Percentiles rank a stretch among this genome's conserved stretches.
These are phyloP conservation scores for Pyrrhia umbra DNA, from an alignment of 2,888 invertebrate species.

Conservation along the genomic window DNA sequence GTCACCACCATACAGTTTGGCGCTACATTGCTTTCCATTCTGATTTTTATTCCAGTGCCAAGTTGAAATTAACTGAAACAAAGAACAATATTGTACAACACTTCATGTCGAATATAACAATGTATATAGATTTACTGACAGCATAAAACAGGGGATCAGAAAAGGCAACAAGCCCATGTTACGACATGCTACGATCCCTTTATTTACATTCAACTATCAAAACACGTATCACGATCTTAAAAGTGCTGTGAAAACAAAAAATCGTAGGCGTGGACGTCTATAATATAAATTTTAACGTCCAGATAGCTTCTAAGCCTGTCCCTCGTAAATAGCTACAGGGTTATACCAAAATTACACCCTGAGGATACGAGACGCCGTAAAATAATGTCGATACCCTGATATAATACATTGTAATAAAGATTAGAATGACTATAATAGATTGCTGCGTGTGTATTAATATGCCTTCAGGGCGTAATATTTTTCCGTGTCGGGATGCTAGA, in stretches of 20 bases:
- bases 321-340: conserved; percentile 79
- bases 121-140: not conserved
- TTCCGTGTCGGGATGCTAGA: conserved; percentile 46
- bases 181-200: conserved; percentile 4
- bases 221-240: conserved; percentile 36
- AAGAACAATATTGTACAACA: not conserved
- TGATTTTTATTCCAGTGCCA: conserved; percentile 9
- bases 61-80: conserved; percentile 55
- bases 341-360: conserved; percentile 79
- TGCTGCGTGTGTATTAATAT: conserved; percentile 70
- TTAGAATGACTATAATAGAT: conserved; percentile 75
- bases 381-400: conserved; percentile 75
- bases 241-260: conserved; percentile 53
- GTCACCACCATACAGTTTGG: conserved; percentile 83
- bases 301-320: conserved; percentile 80
- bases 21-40: conserved; percentile 75
- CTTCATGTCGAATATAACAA: not conserved
- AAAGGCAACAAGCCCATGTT: conserved; percentile 7
- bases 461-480: conserved; percentile 69
- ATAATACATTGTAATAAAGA: conserved; percentile 80
- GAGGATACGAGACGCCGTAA: conserved; percentile 74
- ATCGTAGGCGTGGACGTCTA: conserved; percentile 56
- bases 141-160: not conserved
- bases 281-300: conserved; percentile 78
- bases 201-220: conserved; percentile 40